These are phyloP conservation scores for Hydractinia echinata DNA, from an alignment of 30 jellyfish, hydroid and myxozoan genomes.

Conservation along the genomic window DNA sequence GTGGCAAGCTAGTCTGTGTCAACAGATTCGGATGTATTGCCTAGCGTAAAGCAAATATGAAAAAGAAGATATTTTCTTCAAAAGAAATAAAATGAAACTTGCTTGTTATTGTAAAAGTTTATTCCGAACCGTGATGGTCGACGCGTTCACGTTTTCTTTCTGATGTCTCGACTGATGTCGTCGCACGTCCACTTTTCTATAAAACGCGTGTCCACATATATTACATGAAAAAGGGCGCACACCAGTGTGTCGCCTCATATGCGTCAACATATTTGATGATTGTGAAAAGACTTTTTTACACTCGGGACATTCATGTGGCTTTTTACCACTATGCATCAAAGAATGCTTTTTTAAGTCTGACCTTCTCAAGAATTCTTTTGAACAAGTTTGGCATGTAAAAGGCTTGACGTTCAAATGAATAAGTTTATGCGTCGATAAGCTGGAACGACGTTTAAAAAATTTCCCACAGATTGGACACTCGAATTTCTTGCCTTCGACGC, in stretches of 20 bases:
- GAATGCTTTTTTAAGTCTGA: slow-evolving; percentile 78
- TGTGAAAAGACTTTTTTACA: slow-evolving; percentile 80
- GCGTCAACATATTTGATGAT: slow-evolving; percentile 81
- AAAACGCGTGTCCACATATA: slow-evolving; percentile 81
- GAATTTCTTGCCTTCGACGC: slow-evolving; percentile 25
- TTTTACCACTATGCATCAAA: slow-evolving; percentile 85
- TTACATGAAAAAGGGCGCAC: slow-evolving; percentile 85
- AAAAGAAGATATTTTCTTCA: not conserved
- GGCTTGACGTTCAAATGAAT: slow-evolving; percentile 81
- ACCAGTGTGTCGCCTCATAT: slow-evolving; percentile 82
- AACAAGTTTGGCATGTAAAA: slow-evolving; percentile 63
- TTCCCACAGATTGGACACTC: slow-evolving; percentile 53
- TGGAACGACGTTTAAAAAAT: slow-evolving; percentile 57
- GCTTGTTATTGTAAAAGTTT: not conserved
- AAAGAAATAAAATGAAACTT: not conserved
- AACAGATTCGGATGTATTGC: no score
- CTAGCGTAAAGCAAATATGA: no score
- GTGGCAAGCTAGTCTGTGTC: no score
- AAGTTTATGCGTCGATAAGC: slow-evolving; percentile 76
- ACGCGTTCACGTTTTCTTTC: slow-evolving; percentile 24
- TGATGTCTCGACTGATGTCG: slow-evolving; percentile 51
- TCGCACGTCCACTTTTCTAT: slow-evolving; percentile 55
- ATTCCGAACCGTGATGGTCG: not conserved
- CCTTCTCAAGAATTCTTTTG: slow-evolving; percentile 67
- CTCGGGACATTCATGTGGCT: slow-evolving; percentile 82